phyloP scores from a whole-genome alignment of 2,113 vertebrate genomes.

The Hippocampus barbouri region DNA sequence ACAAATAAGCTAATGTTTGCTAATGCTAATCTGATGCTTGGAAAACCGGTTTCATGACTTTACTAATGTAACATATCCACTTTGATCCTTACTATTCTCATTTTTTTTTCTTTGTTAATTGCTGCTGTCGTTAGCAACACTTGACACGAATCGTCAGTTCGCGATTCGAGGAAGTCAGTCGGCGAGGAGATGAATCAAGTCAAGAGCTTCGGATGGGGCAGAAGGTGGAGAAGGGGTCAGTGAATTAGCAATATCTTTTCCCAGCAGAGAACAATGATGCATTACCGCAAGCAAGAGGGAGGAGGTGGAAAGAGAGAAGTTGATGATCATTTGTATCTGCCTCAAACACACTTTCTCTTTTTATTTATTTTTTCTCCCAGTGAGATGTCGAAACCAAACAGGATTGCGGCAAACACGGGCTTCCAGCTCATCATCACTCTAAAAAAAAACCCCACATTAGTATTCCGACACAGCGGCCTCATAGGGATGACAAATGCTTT shows the following conservation, averaged over 20 bases:
- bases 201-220: constrained; percentile 36
- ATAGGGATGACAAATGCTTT: background rate
- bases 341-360: constrained; percentile 4
- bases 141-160: constrained; percentile 33
- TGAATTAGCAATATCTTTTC: constrained; percentile 58
- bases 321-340: constrained; percentile 28
- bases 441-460: constrained; percentile 8
- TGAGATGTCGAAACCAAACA: constrained; percentile 9
- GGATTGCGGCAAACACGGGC: constrained; percentile 6
- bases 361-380: constrained; percentile 7
- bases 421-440: constrained; percentile 25
- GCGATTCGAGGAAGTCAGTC: constrained; percentile 18
- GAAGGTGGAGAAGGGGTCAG: constrained; percentile 43
- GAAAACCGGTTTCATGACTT: too few relatives aligned
- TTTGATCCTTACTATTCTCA: constrained; percentile 25
- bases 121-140: constrained; percentile 40
- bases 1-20: too few relatives aligned
- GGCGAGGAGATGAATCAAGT: constrained; percentile 39
- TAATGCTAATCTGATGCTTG: too few relatives aligned
- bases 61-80: constrained; percentile 1
- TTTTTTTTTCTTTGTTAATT: constrained; percentile 20
- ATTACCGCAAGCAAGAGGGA: constrained; percentile 50
- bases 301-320: constrained; percentile 2
- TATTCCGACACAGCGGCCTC: constrained; percentile 12
- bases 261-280: constrained; percentile 63